These are phyloP conservation scores for Muntiacus muntjak DNA, from an alignment of 2,113 vertebrate genomes.

Conservation along the genomic window DNA sequence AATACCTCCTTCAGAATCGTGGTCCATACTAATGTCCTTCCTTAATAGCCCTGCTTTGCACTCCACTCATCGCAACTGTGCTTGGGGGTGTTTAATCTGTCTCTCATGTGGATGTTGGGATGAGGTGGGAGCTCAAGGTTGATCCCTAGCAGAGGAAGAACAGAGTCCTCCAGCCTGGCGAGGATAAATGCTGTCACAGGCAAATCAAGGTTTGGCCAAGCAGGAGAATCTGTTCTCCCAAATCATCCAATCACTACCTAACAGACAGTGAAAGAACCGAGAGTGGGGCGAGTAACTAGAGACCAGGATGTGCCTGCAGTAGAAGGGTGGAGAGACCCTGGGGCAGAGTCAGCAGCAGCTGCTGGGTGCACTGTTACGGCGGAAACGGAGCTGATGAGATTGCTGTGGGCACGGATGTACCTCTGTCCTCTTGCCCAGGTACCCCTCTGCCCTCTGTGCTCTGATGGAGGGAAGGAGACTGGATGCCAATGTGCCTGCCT, in stretches of 20 bases:
- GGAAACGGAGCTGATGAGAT: not conserved
- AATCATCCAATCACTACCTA: not conserved
- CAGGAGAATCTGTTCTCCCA: not conserved
- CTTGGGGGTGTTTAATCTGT: not conserved
- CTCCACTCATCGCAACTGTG: not conserved
- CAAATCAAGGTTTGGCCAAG: not conserved
- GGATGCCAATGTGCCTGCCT: not conserved
- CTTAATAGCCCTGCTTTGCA: not conserved
- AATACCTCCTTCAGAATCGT: not conserved
- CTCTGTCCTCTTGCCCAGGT: not conserved
- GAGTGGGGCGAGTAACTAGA: not conserved
- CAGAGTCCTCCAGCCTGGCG: not conserved
- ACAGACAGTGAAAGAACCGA: not conserved
- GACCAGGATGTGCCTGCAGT: not conserved
- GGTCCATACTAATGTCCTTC: not conserved
- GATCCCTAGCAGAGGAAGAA: not conserved
- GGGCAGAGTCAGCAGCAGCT: too few species aligned
- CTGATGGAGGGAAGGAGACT: not conserved
- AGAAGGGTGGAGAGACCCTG: fast-evolving
- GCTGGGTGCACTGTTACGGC: not conserved
- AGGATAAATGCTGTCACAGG: not conserved
- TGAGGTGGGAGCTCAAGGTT: not conserved
- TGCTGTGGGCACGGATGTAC: not conserved
- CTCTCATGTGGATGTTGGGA: not conserved
- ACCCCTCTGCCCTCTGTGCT: not conserved